Evolutionary conservation across 23 tunicate genomes (phyloP), one percentile per base, ranked within the genome.

Genomic region (Trididemnum clinides): DNA sequence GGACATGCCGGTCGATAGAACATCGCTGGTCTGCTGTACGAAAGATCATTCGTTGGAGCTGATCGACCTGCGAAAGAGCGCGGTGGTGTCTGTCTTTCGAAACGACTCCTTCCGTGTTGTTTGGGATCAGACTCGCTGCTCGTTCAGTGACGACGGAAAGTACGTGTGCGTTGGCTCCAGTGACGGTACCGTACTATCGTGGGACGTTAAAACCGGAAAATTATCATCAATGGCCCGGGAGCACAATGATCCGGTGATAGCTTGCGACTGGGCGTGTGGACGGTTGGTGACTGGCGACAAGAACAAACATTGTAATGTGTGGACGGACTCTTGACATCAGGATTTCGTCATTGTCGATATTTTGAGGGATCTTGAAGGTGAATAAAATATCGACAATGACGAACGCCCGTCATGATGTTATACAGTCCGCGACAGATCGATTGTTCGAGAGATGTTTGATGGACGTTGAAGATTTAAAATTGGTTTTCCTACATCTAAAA

Each of bases 31-130:
- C 2, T 93, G 98, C 71, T 93, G 98, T 64, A 93, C 98, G 33
- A 93, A 93, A 35, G 93, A 93, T 64, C 98, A 93, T 80, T 88
- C 98, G 6, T 77, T 93, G 44, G 98, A 93, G 80, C 54, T 93
- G 39, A 82, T 93, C 1, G 98, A 93, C 50, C 25, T 93, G 22
- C 51, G 98, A 25, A 93, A 93, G 37, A 32, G 73, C 15, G 33
- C 87, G 32, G 93, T 93, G 28, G 22, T 77, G 18, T 84, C 90
- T 0, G 86, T 82, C 3, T 54, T 78, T 65, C 88, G 89, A 10
- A 28, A 88, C 51, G 97, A 92, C 59, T 25, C 22, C 21, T 92
- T 92, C 64, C 77, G 64, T 78, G 97, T 92, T 5, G 82, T 85
- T 29, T 77, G 86, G 1, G 97, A 92, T 66, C 65, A 72, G 26